phyloP scores from a whole-genome alignment of 2,888 invertebrate genomes.

The Campopleginae sp. region DNA sequence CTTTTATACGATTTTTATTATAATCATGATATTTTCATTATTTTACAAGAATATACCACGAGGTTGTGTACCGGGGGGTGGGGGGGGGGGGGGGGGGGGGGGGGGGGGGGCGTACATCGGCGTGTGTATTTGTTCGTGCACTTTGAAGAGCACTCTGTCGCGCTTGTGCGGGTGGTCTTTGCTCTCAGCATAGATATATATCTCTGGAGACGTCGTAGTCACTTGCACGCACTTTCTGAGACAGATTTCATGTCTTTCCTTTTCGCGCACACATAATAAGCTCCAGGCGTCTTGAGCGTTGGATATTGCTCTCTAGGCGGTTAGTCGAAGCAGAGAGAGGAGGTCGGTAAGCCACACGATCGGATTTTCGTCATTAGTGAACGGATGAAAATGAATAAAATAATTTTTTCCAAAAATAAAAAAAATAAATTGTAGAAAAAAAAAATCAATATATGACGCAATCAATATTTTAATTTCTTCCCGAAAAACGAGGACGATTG shows the following conservation, averaged over 20 bases:
- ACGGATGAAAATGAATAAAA: background rate
- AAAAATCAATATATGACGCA: background rate
- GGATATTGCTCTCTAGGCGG: slow-evolving; percentile 27
- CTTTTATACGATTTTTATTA: background rate
- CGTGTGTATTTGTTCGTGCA: slow-evolving; percentile 1
- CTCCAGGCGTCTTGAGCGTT: background rate
- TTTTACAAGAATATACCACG: slow-evolving; percentile 3
- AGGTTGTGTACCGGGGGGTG: no score
- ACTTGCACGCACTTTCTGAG: slow-evolving; percentile 14
- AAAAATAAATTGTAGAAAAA: background rate
- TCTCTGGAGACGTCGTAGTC: background rate
- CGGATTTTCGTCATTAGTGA: slow-evolving; percentile 16
- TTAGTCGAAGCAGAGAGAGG: slow-evolving; percentile 17
- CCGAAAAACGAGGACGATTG: background rate
- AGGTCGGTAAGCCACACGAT: slow-evolving; percentile 16
- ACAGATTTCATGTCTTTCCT: background rate
- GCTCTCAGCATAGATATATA: background rate
- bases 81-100: no score
- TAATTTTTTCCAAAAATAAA: background rate
- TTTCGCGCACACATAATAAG: background rate
- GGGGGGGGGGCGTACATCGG: background rate
- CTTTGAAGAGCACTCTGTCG: background rate
- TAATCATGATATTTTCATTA: background rate
- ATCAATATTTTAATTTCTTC: background rate
- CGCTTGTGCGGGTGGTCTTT: slow-evolving; percentile 21